Base-by-base conservation (phyloP, 2,113 vertebrate genomes). In the Bubo scandiacus region DNA sequence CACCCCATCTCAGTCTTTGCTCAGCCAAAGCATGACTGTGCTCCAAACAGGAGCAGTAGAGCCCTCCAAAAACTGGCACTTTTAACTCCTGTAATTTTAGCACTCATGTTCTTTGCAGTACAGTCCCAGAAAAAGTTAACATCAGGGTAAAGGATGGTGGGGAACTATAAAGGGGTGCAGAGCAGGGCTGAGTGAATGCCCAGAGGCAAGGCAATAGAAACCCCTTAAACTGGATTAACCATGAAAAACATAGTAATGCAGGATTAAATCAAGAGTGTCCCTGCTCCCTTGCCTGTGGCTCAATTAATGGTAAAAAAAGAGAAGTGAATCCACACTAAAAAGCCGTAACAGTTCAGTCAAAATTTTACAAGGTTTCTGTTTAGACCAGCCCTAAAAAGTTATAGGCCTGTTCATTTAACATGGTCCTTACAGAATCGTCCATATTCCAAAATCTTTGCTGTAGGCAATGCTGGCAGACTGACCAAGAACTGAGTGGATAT, bases 51-150 rank as follows among this genome's bases (percentile, higher is more conserved):
- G 15, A 70, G 30, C 45, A 87, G 14, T 42, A 42, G 38, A 74
- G 7, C 29, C 21, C 38, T 70, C n/a, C 63, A 81, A 88, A 92
- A 66, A 18, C 13, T 2, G 0, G 2, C 0, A 0, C 61, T 74
- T 57, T 32, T 42, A 63, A 21, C 2, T 66, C 38, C 55, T 71
- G 21, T 78, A 16, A 55, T 78, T 83, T 88, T 61, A 94, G 29
- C 26, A 34, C 9, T 32, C 19, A 66, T 74, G 51, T 38, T 20
- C 29, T 91, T 91, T 15, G 7, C 68, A 81, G 7, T 47, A 40
- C 7, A 42, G 52, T 66, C n/a, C n/a, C 20, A 27, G 72, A 62
- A 77, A 47, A 47, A 12, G 21, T 55, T 74, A 9, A 9, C 12
- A 15, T 40, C 12, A 21, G 17, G 7, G 3, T 62, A 81, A 82